Evolutionary conservation across 92 coral and sea anemone species (phyloP).

Genomic region (Phenganax marumi): DNA sequence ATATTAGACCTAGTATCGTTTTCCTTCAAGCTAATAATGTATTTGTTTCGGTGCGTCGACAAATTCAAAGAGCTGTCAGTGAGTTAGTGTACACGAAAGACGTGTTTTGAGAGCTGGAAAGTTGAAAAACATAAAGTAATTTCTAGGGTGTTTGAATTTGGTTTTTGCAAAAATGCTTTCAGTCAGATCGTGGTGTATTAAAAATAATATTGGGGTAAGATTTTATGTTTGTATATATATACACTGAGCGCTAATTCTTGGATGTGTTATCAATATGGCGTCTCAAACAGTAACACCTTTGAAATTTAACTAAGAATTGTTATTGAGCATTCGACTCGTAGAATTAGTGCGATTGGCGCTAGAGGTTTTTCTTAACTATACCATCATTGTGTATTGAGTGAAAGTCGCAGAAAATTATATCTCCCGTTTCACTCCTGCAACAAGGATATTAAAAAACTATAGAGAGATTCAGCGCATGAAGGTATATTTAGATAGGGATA

Average conservation of each 20-base stretch:
- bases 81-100: too few species aligned
- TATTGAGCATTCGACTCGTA: background rate
- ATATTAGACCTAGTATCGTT: background rate
- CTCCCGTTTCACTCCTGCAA: background rate
- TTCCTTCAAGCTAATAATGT: background rate
- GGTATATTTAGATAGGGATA: too few species aligned
- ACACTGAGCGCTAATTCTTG: too few species aligned
- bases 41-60: constrained; percentile 8
- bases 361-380: background rate
- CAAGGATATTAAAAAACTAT: too few species aligned
- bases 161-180: background rate
- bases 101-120: too few species aligned
- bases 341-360: background rate
- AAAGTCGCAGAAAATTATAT: background rate
- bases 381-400: background rate
- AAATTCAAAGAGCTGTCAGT: background rate
- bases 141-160: background rate
- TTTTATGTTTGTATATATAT: background rate
- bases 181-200: constrained; percentile 1
- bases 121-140: too few species aligned
- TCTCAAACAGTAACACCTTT: too few species aligned
- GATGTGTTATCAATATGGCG: too few species aligned
- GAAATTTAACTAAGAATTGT: too few species aligned
- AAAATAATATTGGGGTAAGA: constrained; percentile 29
- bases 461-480: too few species aligned